Conservation (phyloP, 2,113 vertebrate genomes). For the Tautogolabrus adspersus region DNA sequence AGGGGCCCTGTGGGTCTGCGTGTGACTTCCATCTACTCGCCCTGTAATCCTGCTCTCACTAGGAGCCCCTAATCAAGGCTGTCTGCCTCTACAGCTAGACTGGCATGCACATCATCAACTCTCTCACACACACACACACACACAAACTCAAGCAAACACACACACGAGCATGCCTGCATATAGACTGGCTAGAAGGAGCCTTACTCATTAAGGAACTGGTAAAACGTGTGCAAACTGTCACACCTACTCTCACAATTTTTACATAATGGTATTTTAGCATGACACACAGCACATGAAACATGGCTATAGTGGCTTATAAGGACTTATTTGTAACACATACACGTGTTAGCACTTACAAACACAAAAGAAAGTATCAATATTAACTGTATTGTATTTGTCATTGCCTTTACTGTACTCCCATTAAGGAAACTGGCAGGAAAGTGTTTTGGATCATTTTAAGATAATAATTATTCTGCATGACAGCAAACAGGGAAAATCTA, state of each 20-base stretch:
- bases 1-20: slow-evolving; percentile 55
- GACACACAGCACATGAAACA: slow-evolving; percentile 37
- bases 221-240: neutral
- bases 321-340: slow-evolving; percentile 16
- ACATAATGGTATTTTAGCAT: slow-evolving; percentile 36
- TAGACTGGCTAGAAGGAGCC: slow-evolving; percentile 42
- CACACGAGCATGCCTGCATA: slow-evolving; percentile 27
- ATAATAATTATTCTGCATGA: no score
- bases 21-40: slow-evolving; percentile 73
- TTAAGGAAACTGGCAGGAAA: neutral
- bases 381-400: neutral
- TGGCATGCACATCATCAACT: slow-evolving; percentile 43
- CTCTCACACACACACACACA: slow-evolving; percentile 37
- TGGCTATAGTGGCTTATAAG: slow-evolving; percentile 16
- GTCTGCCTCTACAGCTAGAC: slow-evolving; percentile 46
- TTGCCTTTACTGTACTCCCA: neutral
- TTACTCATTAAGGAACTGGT: no score
- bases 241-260: slow-evolving; percentile 34
- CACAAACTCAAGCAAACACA: slow-evolving; percentile 41
- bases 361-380: slow-evolving; percentile 22
- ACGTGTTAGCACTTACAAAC: slow-evolving; percentile 43
- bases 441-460: no score
- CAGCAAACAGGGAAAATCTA: no score
- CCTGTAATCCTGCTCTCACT: slow-evolving; percentile 71
- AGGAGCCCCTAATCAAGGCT: slow-evolving; percentile 70